Conservation (phyloP, 37 sponge, comb jelly and placozoan genomes). For the Ianthella basta region DNA sequence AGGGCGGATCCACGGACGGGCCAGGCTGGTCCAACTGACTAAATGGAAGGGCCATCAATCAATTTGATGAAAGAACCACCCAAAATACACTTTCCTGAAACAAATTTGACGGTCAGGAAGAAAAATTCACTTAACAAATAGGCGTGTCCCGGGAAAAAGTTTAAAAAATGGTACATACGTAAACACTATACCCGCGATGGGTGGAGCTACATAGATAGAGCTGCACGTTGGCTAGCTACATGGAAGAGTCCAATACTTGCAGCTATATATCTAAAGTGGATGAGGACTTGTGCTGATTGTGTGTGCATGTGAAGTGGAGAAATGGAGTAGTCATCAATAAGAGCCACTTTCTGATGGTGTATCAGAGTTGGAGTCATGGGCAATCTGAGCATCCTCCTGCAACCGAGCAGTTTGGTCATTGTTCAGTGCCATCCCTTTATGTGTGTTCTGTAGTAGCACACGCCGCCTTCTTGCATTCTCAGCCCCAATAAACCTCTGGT, state of each 20-base stretch:
- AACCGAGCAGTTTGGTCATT: neutral
- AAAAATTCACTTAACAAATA: neutral
- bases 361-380: neutral
- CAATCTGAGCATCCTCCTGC: neutral
- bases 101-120: too few species aligned
- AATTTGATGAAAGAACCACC: neutral
- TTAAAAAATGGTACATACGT: too few species aligned
- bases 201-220: too few species aligned
- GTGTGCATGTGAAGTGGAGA: neutral
- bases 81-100: too few species aligned
- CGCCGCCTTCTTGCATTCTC: constrained; percentile 25
- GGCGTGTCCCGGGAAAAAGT: neutral
- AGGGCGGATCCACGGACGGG: too few species aligned
- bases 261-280: too few species aligned
- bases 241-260: too few species aligned
- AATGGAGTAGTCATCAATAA: neutral
- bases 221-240: too few species aligned
- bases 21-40: constrained; percentile 5
- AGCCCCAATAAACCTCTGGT: constrained; percentile 41
- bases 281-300: too few species aligned
- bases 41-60: constrained; percentile 3
- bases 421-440: neutral
- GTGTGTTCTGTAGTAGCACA: neutral
- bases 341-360: neutral
- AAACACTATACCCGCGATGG: too few species aligned